phyloP scores from a whole-genome alignment of 2,797 vertebrate species.

The Urosaurus nigricauda region DNA sequence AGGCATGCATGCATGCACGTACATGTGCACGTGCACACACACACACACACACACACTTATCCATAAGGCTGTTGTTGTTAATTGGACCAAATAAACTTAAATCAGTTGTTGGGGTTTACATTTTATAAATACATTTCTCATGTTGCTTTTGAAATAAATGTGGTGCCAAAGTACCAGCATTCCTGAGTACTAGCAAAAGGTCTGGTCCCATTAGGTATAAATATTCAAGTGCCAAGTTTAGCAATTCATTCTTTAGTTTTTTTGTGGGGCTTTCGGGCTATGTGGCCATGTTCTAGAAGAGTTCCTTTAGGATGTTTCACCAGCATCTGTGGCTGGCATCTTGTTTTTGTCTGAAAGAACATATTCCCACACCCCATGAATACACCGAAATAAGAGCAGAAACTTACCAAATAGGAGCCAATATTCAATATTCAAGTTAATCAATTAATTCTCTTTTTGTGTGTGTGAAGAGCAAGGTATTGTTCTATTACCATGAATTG shows the following conservation, averaged over 20 bases:
- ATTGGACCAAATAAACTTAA: neutral
- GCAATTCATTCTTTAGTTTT: neutral
- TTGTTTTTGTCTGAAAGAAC: neutral
- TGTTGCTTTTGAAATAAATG: neutral
- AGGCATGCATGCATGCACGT: neutral
- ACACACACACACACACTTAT: neutral
- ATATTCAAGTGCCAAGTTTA: neutral
- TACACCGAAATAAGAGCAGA: too few species aligned
- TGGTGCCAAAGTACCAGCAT: neutral
- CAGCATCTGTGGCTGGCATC: too few species aligned
- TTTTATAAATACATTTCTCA: neutral
- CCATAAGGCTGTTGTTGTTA: neutral
- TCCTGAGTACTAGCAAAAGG: neutral
- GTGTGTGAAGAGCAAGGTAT: neutral
- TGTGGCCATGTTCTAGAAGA: too few species aligned
- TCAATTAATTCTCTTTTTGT: neutral
- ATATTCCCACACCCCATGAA: neutral
- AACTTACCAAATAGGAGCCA: neutral
- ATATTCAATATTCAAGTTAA: neutral
- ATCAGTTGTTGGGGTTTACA: neutral
- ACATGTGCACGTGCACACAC: too few species aligned
- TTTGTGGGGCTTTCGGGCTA: too few species aligned
- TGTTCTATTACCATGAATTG: neutral
- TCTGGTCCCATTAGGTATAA: neutral
- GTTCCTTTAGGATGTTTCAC: too few species aligned